phyloP scores from a whole-genome alignment of 2,113 vertebrate species.

The Sylvia atricapilla region DNA sequence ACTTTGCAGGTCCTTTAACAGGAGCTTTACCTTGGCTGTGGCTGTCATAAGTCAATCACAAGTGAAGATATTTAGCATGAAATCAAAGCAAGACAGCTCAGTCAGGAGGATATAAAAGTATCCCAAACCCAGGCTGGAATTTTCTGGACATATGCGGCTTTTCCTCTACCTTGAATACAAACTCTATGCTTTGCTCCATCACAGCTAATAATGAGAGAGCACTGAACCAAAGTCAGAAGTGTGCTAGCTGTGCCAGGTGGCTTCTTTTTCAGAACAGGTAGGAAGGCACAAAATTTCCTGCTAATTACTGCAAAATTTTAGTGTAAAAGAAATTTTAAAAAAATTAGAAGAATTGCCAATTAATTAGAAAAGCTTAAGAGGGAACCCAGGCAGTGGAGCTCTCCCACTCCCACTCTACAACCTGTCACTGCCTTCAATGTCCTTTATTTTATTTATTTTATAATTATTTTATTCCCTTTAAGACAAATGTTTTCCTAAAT shows the following conservation, averaged over 20 bases:
- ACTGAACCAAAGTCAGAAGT: not conserved
- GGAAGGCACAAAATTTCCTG: not conserved
- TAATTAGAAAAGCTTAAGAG: not conserved
- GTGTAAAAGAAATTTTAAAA: not conserved
- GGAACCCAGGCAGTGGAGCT: not conserved
- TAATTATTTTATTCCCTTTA: not conserved
- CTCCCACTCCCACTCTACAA: not conserved
- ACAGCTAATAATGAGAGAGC: not conserved
- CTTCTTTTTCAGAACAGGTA: not conserved
- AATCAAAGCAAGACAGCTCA: not conserved
- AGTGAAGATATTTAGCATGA: not conserved
- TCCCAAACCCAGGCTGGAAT: not conserved
- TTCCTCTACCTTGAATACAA: not conserved
- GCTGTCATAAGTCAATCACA: not conserved
- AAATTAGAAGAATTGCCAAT: not conserved
- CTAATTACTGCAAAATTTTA: not conserved
- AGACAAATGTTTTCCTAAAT: not conserved
- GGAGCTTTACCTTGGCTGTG: not conserved
- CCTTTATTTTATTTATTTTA: not conserved
- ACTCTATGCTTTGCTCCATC: accelerated
- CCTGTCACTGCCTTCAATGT: not conserved
- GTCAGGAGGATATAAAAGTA: not conserved
- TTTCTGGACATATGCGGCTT: not conserved
- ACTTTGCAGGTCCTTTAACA: not conserved
- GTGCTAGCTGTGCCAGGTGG: not conserved